phyloP scores from a whole-genome alignment of 2,797 vertebrate genomes.

The Amphiprion clarkii region DNA sequence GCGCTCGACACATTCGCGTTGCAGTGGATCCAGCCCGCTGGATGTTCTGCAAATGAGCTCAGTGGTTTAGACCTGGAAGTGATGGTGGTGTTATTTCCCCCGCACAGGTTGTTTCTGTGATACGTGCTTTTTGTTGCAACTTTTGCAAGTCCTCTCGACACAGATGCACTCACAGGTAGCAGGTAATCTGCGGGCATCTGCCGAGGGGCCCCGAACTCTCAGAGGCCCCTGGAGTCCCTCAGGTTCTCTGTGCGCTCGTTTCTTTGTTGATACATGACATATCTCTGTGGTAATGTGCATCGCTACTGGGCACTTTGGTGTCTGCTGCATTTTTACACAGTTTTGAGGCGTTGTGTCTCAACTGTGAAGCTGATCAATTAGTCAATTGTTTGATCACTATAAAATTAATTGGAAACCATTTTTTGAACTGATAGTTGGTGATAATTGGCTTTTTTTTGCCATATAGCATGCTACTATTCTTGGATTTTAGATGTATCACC shows the following conservation, averaged over 20 bases:
- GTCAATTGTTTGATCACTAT: neutral
- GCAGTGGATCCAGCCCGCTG: conserved; percentile 51
- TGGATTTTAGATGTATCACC: neutral
- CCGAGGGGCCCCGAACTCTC: neutral
- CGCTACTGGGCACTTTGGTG: neutral
- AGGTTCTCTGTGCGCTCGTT: conserved; percentile 4
- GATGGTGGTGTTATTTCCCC: conserved; percentile 26
- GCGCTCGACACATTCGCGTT: conserved; percentile 67
- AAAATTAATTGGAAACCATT: neutral
- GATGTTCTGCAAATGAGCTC: conserved; percentile 64
- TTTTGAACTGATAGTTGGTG: no score
- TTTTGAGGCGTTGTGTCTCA: neutral
- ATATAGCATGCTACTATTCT: neutral
- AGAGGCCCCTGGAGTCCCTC: conserved; percentile 8
- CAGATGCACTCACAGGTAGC: conserved; percentile 13
- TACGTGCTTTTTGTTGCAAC: conserved; percentile 54
- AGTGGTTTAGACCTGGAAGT: conserved; percentile 39
- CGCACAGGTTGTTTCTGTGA: conserved; percentile 1
- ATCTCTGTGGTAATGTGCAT: conserved; percentile 13
- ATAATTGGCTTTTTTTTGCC: neutral
- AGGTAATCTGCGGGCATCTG: conserved; percentile 28
- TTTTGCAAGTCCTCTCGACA: conserved; percentile 62
- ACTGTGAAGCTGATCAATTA: neutral
- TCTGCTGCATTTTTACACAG: neutral
- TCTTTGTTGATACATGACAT: conserved; percentile 22